Percentiles rank a stretch among this genome's conserved stretches.
phyloP scores from a whole-genome alignment of 1,140 invertebrate genomes.

The Heliothis subflexa region DNA sequence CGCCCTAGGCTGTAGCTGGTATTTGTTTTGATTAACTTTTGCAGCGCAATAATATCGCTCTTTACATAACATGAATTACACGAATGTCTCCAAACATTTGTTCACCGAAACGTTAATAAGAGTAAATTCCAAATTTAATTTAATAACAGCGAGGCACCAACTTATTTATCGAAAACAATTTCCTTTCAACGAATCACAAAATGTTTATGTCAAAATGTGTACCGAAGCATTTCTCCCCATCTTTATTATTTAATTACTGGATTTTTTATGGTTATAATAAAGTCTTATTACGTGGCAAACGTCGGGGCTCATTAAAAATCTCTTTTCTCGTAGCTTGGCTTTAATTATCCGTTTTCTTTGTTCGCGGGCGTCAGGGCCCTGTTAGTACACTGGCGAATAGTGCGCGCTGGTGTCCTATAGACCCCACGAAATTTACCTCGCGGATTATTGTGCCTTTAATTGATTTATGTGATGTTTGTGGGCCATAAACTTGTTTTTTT shows the following conservation, averaged over 20 bases:
- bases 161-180: conserved; percentile 16
- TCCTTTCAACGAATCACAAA: conserved; percentile 13
- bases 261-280: conserved; percentile 79
- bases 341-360: conserved; percentile 85
- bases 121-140: background rate
- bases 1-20: too few species aligned
- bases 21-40: too few species aligned
- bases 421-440: conserved; percentile 30
- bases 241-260: conserved; percentile 71
- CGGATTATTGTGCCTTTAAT: conserved; percentile 21
- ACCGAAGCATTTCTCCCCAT: conserved; percentile 53
- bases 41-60: too few species aligned
- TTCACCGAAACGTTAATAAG: background rate
- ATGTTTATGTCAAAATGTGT: conserved; percentile 42
- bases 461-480: background rate
- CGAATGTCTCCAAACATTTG: background rate
- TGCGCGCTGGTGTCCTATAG: conserved; percentile 60
- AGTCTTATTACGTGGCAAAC: conserved; percentile 76
- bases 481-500: background rate
- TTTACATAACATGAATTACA: too few species aligned
- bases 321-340: conserved; percentile 76
- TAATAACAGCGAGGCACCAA: background rate
- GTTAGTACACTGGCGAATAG: conserved; percentile 66
- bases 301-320: conserved; percentile 81
- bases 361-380: conserved; percentile 68